Evolutionary conservation across 2,888 invertebrate species (phyloP), one percentile per base, ranked within the genome.

Genomic region (Ptychoptera contaminata): DNA sequence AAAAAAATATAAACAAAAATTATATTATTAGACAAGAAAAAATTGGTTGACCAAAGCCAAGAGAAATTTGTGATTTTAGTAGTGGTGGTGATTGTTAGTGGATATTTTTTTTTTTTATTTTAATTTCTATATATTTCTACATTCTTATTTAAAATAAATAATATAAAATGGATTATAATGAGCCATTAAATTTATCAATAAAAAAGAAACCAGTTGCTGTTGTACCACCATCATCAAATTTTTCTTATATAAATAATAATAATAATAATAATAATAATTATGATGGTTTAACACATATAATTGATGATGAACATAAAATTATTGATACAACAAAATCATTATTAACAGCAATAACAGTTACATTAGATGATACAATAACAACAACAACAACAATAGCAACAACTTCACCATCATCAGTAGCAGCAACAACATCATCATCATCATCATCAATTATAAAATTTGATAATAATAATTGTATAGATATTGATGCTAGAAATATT

Each of bases 121-220:
- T n/a, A n/a, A n/a, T 23, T 23, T n/a, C 29, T 39, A 16, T 8
- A 29, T 11, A 29, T n/a, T n/a, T n/a, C 2, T 29, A 15, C 16
- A 39, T 35, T 9, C 14, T 35, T 16, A 15, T 16, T 16, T 38
- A 23, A 23, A 23, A 37, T 10, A 12, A 23, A 30, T 10, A 12
- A 14, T 32, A 11, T 3, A 40, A 30, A 49, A 54, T 55, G 55
- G 55, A 55, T 52, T 50, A 52, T 51, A 55, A 53, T 47, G 69
- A 69, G 52, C 69, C 69, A 32, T 55, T 69, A 51, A 69, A 69
- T 59, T 57, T 69, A 51, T 67, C 68, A 47, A 58, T 68, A 50
- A 70, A 69, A 56, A 64, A 67, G 58, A 60, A 59, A 49, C 71
- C 71, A 41, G 67, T 72, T 44, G 72, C 71, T 40, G 68, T 72